A percentile compares a stretch with the other conserved stretches of the same genome.
Evolutionary conservation across 1,140 invertebrate species (phyloP).

Genomic region (Triops cancriformis): DNA sequence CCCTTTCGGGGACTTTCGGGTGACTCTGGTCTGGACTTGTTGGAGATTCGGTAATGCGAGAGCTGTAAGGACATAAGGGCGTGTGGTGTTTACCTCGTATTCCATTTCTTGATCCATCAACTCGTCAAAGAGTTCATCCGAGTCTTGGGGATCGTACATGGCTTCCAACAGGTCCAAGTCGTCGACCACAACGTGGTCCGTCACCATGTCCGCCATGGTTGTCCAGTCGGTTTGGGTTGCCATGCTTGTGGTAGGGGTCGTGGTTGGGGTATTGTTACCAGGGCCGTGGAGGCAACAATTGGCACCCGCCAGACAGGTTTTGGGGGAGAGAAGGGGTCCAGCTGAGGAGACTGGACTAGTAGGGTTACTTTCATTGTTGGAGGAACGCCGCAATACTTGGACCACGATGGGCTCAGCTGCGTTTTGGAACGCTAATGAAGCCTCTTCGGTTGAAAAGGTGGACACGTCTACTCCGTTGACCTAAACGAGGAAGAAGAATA

Average conservation of each 20-base stretch:
- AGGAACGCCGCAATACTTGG: conserved; percentile 41
- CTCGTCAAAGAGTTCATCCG: conserved; percentile 19
- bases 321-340: background rate
- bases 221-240: conserved; percentile 25
- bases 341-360: background rate
- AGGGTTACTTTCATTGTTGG: background rate
- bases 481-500: conserved; percentile 33
- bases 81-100: conserved; percentile 23
- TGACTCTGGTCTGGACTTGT: too few relatives aligned
- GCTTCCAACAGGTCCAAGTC: conserved; percentile 14
- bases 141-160: conserved; percentile 20
- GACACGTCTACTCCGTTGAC: conserved; percentile 47
- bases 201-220: conserved; percentile 10
- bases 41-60: too few relatives aligned
- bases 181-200: background rate
- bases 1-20: too few relatives aligned
- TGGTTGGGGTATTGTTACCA: background rate
- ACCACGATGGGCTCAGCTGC: conserved; percentile 46
- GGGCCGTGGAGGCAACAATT: conserved; percentile 24
- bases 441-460: conserved; percentile 43
- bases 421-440: conserved; percentile 42
- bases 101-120: conserved; percentile 26
- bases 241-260: conserved; percentile 13
- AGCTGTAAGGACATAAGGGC: background rate
- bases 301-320: conserved; percentile 16